These are phyloP conservation scores for Danio kyathit DNA, from an alignment of 2,797 vertebrate genomes.

Conservation along the genomic window DNA sequence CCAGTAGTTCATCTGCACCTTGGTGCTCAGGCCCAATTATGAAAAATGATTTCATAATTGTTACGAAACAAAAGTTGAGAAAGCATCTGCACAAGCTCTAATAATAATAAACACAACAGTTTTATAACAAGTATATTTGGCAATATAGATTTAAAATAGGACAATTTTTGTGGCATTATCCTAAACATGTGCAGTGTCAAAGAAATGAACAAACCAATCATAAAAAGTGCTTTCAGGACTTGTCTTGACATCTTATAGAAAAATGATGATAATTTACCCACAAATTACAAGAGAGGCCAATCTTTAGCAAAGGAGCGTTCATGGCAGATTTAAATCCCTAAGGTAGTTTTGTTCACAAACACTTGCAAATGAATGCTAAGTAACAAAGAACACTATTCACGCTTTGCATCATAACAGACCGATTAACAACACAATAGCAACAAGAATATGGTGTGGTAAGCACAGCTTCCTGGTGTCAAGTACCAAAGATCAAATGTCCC, in stretches of 20 bases:
- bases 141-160: too few relatives aligned
- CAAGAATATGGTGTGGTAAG: not conserved
- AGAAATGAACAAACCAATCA: too few relatives aligned
- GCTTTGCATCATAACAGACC: not conserved
- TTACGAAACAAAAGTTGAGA: too few relatives aligned
- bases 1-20: too few relatives aligned
- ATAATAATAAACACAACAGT: too few relatives aligned
- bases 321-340: not conserved
- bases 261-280: not conserved
- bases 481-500: not conserved
- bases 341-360: not conserved
- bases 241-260: slow-evolving; percentile 21
- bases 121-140: too few relatives aligned
- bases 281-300: not conserved
- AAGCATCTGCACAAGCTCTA: too few relatives aligned
- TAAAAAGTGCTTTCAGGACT: not conserved
- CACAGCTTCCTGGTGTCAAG: slow-evolving; percentile 10
- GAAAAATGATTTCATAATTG: too few relatives aligned
- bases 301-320: not conserved
- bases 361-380: slow-evolving; percentile 10
- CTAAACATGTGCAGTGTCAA: too few relatives aligned
- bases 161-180: too few relatives aligned
- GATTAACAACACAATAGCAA: slow-evolving; percentile 30
- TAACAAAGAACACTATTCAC: not conserved
- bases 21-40: too few relatives aligned